These are phyloP conservation scores for Rhynchomys soricoides DNA, from an alignment of 2,113 vertebrate species.

Conservation along the genomic window DNA sequence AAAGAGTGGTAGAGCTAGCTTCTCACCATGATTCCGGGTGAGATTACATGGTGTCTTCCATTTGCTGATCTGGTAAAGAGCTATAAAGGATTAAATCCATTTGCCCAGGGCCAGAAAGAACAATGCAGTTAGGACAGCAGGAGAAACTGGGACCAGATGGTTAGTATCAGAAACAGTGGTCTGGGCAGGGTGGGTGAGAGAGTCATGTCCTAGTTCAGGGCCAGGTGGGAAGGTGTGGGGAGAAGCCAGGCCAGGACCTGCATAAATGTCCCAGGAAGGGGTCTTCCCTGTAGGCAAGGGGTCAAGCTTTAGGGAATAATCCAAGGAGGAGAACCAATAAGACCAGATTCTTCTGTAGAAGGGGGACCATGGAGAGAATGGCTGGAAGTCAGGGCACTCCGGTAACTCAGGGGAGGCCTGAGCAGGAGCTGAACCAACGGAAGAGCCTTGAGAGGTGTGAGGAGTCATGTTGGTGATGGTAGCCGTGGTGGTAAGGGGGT, in stretches of 20 bases:
- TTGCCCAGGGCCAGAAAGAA: not conserved
- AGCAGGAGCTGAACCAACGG: not conserved
- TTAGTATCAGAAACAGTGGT: not conserved
- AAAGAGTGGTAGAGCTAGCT: not conserved
- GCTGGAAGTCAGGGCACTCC: no score
- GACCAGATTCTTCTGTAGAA: not conserved
- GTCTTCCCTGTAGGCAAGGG: not conserved
- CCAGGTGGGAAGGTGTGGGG: not conserved
- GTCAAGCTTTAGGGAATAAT: not conserved
- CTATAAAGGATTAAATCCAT: not conserved
- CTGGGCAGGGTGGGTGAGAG: not conserved
- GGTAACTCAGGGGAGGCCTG: not conserved
- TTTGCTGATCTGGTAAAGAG: not conserved
- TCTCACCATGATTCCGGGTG: not conserved
- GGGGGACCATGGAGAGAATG: fast-evolving
- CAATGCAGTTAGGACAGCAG: not conserved
- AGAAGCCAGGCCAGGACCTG: not conserved
- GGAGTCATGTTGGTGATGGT: not conserved
- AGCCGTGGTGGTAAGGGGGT: not conserved
- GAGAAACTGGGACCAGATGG: not conserved
- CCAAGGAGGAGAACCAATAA: not conserved
- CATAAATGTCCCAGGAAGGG: fast-evolving
- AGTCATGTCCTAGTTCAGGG: not conserved
- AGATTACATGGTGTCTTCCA: not conserved
- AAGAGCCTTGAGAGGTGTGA: not conserved